A percentile compares a stretch with the other conserved stretches of the same genome.
phyloP scores from a whole-genome alignment of 2,888 invertebrate species.

The Rhagium mordax region DNA sequence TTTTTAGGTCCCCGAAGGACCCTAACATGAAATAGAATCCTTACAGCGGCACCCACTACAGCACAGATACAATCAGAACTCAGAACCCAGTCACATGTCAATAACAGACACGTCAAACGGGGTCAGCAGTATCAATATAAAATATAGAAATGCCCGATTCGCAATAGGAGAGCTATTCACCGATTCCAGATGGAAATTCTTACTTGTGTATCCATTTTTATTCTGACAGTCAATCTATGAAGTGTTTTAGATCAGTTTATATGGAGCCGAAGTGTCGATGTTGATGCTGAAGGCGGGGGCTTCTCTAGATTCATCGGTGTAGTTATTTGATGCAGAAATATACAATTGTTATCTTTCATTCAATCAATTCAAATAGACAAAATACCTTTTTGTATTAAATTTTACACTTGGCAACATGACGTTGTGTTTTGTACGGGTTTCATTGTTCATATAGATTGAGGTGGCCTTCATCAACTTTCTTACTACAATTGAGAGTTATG shows the following conservation, averaged over 20 bases:
- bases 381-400: too few species aligned
- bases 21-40: conserved; percentile 31
- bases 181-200: conserved; percentile 16
- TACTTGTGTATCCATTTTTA: conserved; percentile 5
- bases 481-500: too few species aligned
- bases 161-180: not conserved
- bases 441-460: too few species aligned
- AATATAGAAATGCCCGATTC: conserved; percentile 2
- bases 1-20: conserved; percentile 27
- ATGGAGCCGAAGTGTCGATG: not conserved
- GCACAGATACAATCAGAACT: conserved; percentile 31
- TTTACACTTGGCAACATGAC: too few species aligned
- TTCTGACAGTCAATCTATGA: conserved; percentile 1
- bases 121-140: conserved; percentile 31
- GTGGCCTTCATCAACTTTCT: too few species aligned
- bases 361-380: too few species aligned
- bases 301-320: too few species aligned
- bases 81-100: conserved; percentile 32
- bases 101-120: conserved; percentile 33
- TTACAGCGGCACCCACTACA: conserved; percentile 6
- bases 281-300: too few species aligned
- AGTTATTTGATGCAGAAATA: too few species aligned
- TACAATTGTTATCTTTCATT: too few species aligned
- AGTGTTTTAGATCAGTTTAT: not conserved
- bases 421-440: too few species aligned